Percentiles rank a stretch among this genome's conserved stretches.
phyloP scores from a whole-genome alignment of 2,888 invertebrate species.

The Drosophila pegasa region DNA sequence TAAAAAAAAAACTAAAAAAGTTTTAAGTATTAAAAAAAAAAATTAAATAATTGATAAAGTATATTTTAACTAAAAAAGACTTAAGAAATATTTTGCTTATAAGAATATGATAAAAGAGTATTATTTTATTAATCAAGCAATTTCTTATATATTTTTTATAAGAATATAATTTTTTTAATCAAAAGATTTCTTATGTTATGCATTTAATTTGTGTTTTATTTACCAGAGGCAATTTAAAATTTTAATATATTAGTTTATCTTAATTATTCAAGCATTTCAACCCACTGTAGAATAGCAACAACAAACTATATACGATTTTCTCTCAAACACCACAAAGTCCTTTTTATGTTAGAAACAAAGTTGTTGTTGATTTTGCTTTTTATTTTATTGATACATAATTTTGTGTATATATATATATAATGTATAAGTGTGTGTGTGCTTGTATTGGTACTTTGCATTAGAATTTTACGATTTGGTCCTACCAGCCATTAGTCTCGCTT shows the following conservation, averaged over 20 bases:
- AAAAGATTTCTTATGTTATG: not conserved
- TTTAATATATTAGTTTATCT: too few relatives aligned
- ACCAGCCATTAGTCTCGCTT: constrained; percentile 51
- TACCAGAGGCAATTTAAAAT: too few relatives aligned
- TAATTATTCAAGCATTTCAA: not conserved
- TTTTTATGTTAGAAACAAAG: constrained; percentile 29
- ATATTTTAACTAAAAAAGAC: too few relatives aligned
- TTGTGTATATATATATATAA: constrained; percentile 6
- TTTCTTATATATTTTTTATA: too few relatives aligned
- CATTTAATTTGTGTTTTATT: not conserved
- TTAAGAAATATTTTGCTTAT: too few relatives aligned
- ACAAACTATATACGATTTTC: constrained; percentile 1
- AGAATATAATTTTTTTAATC: too few relatives aligned
- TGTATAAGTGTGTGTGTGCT: constrained; percentile 5
- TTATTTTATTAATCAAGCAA: too few relatives aligned
- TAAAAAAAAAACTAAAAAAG: too few relatives aligned
- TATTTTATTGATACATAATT: constrained; percentile 44
- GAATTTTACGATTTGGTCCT: constrained; percentile 42
- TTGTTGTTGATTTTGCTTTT: constrained; percentile 22
- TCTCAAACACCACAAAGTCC: not conserved
- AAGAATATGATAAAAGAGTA: too few relatives aligned
- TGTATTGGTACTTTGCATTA: constrained; percentile 49
- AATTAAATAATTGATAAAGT: too few relatives aligned
- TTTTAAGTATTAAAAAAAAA: too few relatives aligned
- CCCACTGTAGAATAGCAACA: constrained; percentile 7